Evolutionary conservation across 2,888 invertebrate genomes (phyloP).

Genomic region (Caenorhabditis sp.): DNA sequence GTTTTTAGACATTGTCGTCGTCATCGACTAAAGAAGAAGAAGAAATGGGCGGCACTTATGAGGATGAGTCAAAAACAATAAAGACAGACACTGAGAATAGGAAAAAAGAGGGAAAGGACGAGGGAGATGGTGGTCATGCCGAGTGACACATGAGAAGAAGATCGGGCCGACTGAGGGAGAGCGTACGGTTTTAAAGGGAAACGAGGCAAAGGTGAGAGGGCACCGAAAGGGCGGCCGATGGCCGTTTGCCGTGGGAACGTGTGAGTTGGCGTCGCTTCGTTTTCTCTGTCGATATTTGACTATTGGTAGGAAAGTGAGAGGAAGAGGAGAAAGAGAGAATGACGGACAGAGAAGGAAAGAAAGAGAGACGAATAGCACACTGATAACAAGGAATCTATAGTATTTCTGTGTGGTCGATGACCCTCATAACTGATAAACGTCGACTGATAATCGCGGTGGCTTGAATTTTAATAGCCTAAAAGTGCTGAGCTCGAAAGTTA

Average conservation of each 20-base stretch:
- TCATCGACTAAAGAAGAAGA: conserved; percentile 13
- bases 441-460: no score
- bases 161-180: conserved; percentile 1
- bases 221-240: conserved; percentile 2
- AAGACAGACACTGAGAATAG: no score
- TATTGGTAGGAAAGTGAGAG: conserved; percentile 28
- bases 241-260: conserved; percentile 13
- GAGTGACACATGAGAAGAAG: conserved; percentile 22
- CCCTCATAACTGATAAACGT: neutral
- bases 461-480: no score
- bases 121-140: conserved; percentile 38
- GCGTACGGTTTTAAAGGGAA: conserved; percentile 14
- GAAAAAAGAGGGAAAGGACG: neutral
- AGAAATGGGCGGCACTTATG: conserved; percentile 39
- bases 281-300: conserved; percentile 34
- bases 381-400: conserved; percentile 15
- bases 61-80: conserved; percentile 49
- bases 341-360: neutral
- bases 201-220: conserved; percentile 7
- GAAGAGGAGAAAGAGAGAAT: conserved; percentile 1
- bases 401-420: conserved; percentile 14
- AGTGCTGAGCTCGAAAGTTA: no score
- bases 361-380: conserved; percentile 1
- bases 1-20: neutral
- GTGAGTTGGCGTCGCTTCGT: conserved; percentile 1